Evolutionary conservation across 2,888 invertebrate genomes (phyloP), one percentile per base, ranked within the genome.

Genomic region (Eudasyphora cyanicolor): DNA sequence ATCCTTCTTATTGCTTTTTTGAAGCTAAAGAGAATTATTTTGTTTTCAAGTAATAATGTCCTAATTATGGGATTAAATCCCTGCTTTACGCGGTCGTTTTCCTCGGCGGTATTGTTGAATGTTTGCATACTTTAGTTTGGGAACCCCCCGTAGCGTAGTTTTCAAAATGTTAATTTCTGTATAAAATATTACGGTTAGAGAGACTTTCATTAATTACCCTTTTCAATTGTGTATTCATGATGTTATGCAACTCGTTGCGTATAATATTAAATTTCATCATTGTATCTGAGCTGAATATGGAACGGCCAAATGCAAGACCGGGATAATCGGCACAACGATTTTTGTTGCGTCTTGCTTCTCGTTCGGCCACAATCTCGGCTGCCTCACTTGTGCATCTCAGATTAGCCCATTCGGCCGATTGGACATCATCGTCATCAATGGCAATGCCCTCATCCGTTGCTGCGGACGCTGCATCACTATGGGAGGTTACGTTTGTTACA

Each of bases 221-320:
- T 94, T 97, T 98, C 88, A 99, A 94, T 92, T 98, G 98, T 92
- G 97, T 97, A 92, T 97, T 97, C 95, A 97, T 97, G 92, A 98
- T 98, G 93, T 99, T 99, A 94, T 98, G 98, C 92, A 99, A 94
- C 94, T 99, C 99, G 92, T 98, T 98, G 92, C 96, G 96, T 92
- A 99, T 99, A 87, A 99, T 96, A 92, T 96, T 97, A 93, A 98
- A 98, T 93, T 98, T 98, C 96, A 99, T 98, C 95, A 98, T 96
- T 10, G 98, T 98, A 91, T 98, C 98, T 79, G 98, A 98, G 90
- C 97, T 98, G 93, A 98, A 98, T 91, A 98, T 96, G 85, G 97
- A 97, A 87, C 96, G 95, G 73, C 97, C 97, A 91, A 98, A 97
- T 1, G 97, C 97, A 81, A 98, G 93, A 32, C 98, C 98, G 0